phyloP scores from a whole-genome alignment of 2,888 invertebrate genomes.

The Nasonia oneida region DNA sequence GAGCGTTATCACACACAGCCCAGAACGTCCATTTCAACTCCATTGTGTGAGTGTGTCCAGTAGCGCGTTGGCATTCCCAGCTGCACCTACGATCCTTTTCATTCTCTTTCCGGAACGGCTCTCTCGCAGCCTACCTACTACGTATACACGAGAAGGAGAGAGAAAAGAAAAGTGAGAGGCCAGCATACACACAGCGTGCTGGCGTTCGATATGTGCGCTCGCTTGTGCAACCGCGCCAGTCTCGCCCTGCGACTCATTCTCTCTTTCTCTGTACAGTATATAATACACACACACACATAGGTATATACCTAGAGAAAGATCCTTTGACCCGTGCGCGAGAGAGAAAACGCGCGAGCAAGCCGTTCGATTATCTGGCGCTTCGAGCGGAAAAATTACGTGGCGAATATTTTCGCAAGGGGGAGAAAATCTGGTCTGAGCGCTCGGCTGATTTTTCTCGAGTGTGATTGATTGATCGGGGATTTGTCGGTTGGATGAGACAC shows the following conservation, averaged over 20 bases:
- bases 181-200: background rate
- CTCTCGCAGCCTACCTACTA: background rate
- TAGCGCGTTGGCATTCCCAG: background rate
- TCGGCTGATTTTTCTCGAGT: background rate
- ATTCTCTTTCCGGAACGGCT: slow-evolving; percentile 52
- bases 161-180: slow-evolving; percentile 59
- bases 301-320: background rate
- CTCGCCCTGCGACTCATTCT: slow-evolving; percentile 25
- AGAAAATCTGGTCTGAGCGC: slow-evolving; percentile 7
- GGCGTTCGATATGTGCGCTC: slow-evolving; percentile 46
- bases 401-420: background rate
- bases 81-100: slow-evolving; percentile 24
- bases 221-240: slow-evolving; percentile 49
- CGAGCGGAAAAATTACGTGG: slow-evolving; percentile 5
- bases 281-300: background rate
- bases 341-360: background rate
- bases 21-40: too few species aligned
- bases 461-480: slow-evolving; percentile 25
- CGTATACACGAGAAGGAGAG: slow-evolving; percentile 18
- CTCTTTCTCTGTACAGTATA: background rate
- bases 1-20: background rate
- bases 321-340: slow-evolving; percentile 20
- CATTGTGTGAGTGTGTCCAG: background rate
- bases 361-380: slow-evolving; percentile 1
- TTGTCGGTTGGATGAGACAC: slow-evolving; percentile 10